Evolutionary conservation across 1,140 invertebrate genomes (phyloP).

Genomic region (Aphis gossypii): DNA sequence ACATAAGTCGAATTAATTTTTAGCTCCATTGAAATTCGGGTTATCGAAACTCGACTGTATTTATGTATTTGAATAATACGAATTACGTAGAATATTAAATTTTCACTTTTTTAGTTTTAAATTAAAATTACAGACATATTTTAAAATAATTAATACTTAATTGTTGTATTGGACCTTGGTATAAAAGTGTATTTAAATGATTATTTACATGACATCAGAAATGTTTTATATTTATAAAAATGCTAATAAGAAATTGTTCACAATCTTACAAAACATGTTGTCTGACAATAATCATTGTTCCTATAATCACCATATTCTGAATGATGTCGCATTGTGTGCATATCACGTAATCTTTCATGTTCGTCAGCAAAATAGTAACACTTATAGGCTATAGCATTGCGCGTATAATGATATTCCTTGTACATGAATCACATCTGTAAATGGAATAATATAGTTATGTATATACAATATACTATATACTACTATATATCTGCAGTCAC

Average conservation of each 20-base stretch:
- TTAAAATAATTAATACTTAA: background rate
- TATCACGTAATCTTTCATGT: conserved; percentile 54
- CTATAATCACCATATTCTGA: conserved; percentile 44
- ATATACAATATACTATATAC: background rate
- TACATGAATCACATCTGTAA: conserved; percentile 37
- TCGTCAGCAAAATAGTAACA: conserved; percentile 54
- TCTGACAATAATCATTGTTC: conserved; percentile 47
- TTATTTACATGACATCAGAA: background rate
- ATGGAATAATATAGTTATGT: background rate
- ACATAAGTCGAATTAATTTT: too few relatives aligned
- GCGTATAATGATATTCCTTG: conserved; percentile 39
- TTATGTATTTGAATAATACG: background rate
- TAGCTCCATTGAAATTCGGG: too few relatives aligned
- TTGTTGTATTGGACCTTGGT: background rate
- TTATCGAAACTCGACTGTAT: too few relatives aligned
- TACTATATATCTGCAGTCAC: conserved; percentile 12
- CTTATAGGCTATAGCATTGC: background rate
- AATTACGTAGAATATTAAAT: background rate
- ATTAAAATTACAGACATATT: too few relatives aligned
- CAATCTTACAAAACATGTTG: conserved; percentile 37
- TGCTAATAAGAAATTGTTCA: conserved; percentile 32
- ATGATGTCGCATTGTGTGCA: conserved; percentile 46
- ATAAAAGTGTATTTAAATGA: background rate
- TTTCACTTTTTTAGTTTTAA: too few relatives aligned
- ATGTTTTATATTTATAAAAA: conserved; percentile 36